Evolutionary conservation across 2,113 vertebrate genomes (phyloP).

Genomic region (Anser brachyrhynchus): DNA sequence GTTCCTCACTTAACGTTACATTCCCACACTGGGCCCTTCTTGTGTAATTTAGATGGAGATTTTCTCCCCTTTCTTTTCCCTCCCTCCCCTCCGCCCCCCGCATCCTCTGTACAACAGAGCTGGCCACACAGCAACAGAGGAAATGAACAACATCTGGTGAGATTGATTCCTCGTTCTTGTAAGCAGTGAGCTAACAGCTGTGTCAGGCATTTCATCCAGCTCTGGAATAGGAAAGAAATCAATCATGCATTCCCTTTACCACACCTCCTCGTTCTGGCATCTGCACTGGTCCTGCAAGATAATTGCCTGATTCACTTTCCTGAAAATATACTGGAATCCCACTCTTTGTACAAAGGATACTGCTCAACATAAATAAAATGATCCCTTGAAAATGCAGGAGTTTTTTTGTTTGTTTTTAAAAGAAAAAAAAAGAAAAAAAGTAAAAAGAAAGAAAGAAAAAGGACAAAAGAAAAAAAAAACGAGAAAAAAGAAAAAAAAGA

Average conservation of each 20-base stretch:
- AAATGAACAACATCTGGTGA: conserved; percentile 68
- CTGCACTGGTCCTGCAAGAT: not conserved
- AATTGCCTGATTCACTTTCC: conserved; percentile 8
- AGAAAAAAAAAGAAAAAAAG: too few species aligned
- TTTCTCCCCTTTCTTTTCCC: conserved; percentile 42
- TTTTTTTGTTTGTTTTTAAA: not conserved
- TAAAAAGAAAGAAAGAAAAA: not conserved
- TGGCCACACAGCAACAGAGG: conserved; percentile 77
- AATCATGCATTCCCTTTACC: conserved; percentile 52
- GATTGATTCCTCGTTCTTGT: conserved; percentile 63
- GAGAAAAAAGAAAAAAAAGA: too few species aligned
- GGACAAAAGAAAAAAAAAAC: too few species aligned
- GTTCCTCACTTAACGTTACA: not conserved
- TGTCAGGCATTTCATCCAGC: conserved; percentile 66
- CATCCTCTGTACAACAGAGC: conserved; percentile 59
- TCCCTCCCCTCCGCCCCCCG: not conserved
- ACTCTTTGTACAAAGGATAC: not conserved
- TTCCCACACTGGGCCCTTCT: conserved; percentile 65
- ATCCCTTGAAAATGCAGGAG: not conserved
- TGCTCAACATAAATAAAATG: not conserved
- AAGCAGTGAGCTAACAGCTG: conserved; percentile 63
- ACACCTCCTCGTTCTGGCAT: conserved; percentile 46
- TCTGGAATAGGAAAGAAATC: conserved; percentile 58
- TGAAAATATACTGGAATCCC: conserved; percentile 15
- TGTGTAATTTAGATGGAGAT: conserved; percentile 42